Evolutionary conservation across 2,888 invertebrate genomes (phyloP).

Genomic region (Synanthedon andrenaeformis): DNA sequence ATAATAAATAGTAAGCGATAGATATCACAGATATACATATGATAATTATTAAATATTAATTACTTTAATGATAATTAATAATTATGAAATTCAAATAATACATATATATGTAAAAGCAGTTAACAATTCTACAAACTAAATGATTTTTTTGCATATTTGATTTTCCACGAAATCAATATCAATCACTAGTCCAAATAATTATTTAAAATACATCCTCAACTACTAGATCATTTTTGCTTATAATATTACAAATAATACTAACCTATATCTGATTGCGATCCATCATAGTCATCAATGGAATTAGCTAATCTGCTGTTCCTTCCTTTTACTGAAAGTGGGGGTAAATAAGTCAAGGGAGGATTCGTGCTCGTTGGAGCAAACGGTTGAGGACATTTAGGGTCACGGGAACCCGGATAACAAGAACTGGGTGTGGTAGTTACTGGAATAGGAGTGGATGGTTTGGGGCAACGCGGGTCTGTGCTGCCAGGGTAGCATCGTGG

Average conservation of each 20-base stretch:
- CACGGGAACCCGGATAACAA: constrained; percentile 49
- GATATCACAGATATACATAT: too few relatives aligned
- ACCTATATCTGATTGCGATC: constrained; percentile 38
- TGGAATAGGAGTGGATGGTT: constrained; percentile 15
- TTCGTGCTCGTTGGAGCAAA: constrained; percentile 52
- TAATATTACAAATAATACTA: constrained; percentile 11
- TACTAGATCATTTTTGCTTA: too few relatives aligned
- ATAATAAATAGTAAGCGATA: background rate
- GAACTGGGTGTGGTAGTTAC: constrained; percentile 42
- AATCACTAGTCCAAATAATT: too few relatives aligned
- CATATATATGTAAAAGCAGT: too few relatives aligned
- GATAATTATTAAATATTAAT: too few relatives aligned
- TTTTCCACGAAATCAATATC: too few relatives aligned
- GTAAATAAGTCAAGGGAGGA: constrained; percentile 57
- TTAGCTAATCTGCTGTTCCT: constrained; percentile 32
- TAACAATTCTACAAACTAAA: too few relatives aligned
- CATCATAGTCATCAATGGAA: constrained; percentile 35
- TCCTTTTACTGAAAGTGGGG: constrained; percentile 43
- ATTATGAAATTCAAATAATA: too few relatives aligned
- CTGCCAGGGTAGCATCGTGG: constrained; percentile 25
- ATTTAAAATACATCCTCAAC: too few relatives aligned
- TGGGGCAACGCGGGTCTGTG: constrained; percentile 11
- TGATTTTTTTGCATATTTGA: too few relatives aligned
- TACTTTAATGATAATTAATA: too few relatives aligned
- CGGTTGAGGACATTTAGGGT: constrained; percentile 53